Conservation (phyloP, 2,888 invertebrate genomes). For the Tridacna gigas region DNA sequence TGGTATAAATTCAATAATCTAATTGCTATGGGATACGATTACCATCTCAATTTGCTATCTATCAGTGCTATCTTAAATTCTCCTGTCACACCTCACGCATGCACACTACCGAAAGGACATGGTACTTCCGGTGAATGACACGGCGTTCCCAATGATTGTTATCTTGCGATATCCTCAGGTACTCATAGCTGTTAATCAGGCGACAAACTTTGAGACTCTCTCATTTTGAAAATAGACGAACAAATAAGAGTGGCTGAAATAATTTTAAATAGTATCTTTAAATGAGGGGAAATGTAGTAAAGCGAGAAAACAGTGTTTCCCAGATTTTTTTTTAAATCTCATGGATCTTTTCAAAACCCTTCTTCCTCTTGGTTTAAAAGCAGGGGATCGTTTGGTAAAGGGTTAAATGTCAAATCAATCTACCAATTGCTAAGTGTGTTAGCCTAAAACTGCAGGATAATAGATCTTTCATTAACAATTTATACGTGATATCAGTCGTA, state of each 20-base stretch:
- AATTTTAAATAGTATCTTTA: no score
- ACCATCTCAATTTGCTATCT: constrained; percentile 23
- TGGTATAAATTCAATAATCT: not conserved
- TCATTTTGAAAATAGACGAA: no score
- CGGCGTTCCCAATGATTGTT: constrained; percentile 17
- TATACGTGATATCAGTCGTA: constrained; percentile 10
- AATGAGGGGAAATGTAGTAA: no score
- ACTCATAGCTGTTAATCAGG: not conserved
- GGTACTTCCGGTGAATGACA: constrained; percentile 5
- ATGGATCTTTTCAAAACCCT: no score
- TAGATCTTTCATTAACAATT: constrained; percentile 21
- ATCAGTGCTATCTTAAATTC: constrained; percentile 14
- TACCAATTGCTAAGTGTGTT: constrained; percentile 28
- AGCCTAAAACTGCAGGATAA: constrained; percentile 18
- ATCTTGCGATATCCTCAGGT: constrained; percentile 17
- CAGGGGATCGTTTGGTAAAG: no score
- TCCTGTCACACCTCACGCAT: constrained; percentile 21
- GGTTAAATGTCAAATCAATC: constrained; percentile 27
- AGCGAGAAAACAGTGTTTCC: no score
- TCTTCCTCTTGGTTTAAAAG: no score
- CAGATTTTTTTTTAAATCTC: no score
- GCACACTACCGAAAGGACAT: constrained; percentile 17
- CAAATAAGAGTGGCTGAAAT: no score
- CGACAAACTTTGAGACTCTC: no score
- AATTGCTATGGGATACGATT: constrained; percentile 21